Evolutionary conservation across 2,797 vertebrate genomes (phyloP).

Genomic region (Discoglossus pictus): DNA sequence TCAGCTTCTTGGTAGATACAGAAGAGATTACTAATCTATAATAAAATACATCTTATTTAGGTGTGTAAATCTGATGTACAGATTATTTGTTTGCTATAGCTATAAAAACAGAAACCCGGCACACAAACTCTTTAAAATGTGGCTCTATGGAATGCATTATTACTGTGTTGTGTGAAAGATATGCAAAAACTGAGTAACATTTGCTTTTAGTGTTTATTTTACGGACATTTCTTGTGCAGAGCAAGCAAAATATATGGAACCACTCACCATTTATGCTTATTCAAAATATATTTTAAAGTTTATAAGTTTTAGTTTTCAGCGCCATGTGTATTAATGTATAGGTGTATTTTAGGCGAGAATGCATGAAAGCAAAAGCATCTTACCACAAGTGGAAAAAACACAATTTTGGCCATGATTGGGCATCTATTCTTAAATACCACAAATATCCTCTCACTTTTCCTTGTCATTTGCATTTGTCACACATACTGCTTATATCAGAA

Average conservation of each 20-base stretch:
- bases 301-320: no score
- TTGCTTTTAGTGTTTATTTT: constrained; percentile 23
- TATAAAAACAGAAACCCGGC: constrained; percentile 16
- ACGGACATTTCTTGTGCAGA: background rate
- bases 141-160: constrained; percentile 16
- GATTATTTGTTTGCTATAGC: constrained; percentile 10
- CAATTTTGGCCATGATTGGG: no score
- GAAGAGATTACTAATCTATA: constrained; percentile 1
- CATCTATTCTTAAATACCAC: no score
- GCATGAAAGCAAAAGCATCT: no score
- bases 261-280: constrained; percentile 1
- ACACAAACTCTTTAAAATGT: constrained; percentile 13
- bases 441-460: no score
- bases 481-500: no score
- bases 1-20: constrained; percentile 26
- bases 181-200: no score
- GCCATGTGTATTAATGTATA: no score
- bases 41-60: constrained; percentile 19
- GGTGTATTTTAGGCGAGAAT: no score
- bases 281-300: background rate
- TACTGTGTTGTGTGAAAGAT: background rate
- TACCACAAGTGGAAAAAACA: no score
- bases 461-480: no score
- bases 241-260: background rate
- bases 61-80: constrained; percentile 13